Base-by-base conservation (phyloP, 2,113 vertebrate species). In the Microcebus griseorufus region DNA sequence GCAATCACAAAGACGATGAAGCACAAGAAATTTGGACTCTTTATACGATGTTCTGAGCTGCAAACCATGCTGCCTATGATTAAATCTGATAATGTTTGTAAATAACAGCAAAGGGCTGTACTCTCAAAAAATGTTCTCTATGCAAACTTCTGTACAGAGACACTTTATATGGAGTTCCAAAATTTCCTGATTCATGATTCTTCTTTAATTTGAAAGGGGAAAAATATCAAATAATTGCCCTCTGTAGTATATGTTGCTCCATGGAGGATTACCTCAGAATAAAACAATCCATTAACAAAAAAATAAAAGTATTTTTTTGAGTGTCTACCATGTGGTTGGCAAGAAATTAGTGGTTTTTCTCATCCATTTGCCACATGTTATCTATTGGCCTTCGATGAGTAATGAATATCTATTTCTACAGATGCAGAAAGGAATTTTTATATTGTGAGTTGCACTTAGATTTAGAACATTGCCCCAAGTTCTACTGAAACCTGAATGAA, bases 391-490 rank as follows among this genome's bases (percentile, higher is more conserved):
- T 73, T 91, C 39, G 39, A 32, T 84, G 23, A 79, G 48, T 75
- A 73, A 67, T 84, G 67, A 88, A 73, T 90, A 64, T 94, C 80
- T 72, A 9, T 88, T 91, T 80, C 45, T 90, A 34, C 93, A 34
- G 62, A 58, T 45, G 13, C 11, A 79, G 64, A 88, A 87, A 84
- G 55, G 53, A 91, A 83, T 83, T 95, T 96, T 95, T 87, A 37
- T 70, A 78, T 32, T 70, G 29, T 82, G 73, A 93, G 22, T 25
- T 90, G 17, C 9, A 72, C n/a, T 65, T 87, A 72, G 87, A n/a
- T 51, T 88, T 72, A 17, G 16, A 91, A 90, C 23, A 42, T 5
- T 93, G 45, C 82, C 42, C 45, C 6, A 79, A 76, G 11, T 65
- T 90, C 78, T 60, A 6, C 16, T 78, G 29, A 87, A 72, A 58